Base-by-base conservation (phyloP, 2,113 vertebrate species). In the Perca schrenkii region DNA sequence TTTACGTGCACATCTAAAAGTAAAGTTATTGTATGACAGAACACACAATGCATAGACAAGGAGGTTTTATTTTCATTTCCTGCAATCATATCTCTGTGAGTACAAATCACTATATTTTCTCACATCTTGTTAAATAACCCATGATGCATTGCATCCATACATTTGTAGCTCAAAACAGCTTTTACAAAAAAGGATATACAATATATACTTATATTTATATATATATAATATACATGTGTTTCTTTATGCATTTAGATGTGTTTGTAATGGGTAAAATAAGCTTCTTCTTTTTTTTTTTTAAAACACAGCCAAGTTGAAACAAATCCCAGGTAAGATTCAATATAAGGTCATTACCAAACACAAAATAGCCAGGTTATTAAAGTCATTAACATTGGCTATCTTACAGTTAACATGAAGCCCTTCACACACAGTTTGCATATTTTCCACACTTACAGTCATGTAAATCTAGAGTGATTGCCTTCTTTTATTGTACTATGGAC, bases 111-210 rank as follows among this genome's bases (percentile, higher is more conserved):
- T 88, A 81, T 91, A 89, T 94, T 93, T 89, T 94, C 86, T 87
- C 85, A 89, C 87, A 82, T 88, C 83, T 92, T 93, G 83, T 92
- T 92, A 89, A 93, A 85, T 94, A 94, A 94, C 93, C 94, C 93
- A 93, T 94, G 96, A 96, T 96, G 95, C 95, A 96, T 96, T 96
- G 95, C 95, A 96, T 96, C 96, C 93, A 94, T 96, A 95, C 92
- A 81, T 89, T 93, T 91, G 89, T 93, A 95, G 94, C 91, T 95
- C 92, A 94, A 95, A 95, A 94, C 94, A 93, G 94, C 93, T 95
- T 94, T 96, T 95, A 95, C 93, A 94, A 94, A 95, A 94, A 92
- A 95, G 91, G 90, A 94, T 94, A 92, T 95, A 94, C 91, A 94
- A 95, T 94, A 93, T 93, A 94, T 93, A 93, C 88, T 90, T 90